A percentile compares a stretch with the other conserved stretches of the same genome.
These are phyloP conservation scores for Gobiocypris rarus DNA, from an alignment of 2,113 vertebrate species.

Conservation along the genomic window DNA sequence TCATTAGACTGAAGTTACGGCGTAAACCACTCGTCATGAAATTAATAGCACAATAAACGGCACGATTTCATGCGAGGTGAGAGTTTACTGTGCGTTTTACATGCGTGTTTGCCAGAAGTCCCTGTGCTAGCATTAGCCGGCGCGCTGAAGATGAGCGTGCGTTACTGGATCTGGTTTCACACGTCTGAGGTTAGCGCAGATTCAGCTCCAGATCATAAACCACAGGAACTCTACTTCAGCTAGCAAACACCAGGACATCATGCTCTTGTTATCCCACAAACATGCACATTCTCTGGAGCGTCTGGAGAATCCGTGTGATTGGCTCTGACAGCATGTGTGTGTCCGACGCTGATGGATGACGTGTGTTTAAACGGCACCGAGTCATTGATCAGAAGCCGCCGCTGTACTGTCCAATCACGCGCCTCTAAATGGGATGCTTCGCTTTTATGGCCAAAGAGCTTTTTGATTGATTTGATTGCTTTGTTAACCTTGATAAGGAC, in stretches of 20 bases:
- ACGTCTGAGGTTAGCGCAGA: background rate
- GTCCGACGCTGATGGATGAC: too few species aligned
- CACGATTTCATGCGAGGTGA: slow-evolving; percentile 69
- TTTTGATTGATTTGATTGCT: background rate
- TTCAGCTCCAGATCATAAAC: background rate
- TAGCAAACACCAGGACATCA: too few species aligned
- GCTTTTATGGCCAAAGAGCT: background rate
- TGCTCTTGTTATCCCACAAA: too few species aligned
- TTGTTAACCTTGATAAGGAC: background rate
- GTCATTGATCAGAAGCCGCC: background rate
- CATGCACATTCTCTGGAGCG: too few species aligned
- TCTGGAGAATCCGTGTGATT: too few species aligned
- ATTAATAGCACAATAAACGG: slow-evolving; percentile 68
- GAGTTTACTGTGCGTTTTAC: slow-evolving; percentile 73
- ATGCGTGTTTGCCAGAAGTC: slow-evolving; percentile 64
- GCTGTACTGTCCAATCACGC: background rate
- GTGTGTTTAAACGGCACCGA: too few species aligned
- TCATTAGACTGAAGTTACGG: slow-evolving; percentile 30
- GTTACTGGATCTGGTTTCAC: too few species aligned
- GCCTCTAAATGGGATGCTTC: background rate
- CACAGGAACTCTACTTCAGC: too few species aligned
- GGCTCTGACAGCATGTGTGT: too few species aligned
- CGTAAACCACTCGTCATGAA: slow-evolving; percentile 46
- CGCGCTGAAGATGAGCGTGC: slow-evolving; percentile 62
- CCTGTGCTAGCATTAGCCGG: slow-evolving; percentile 70